Evolutionary conservation across 2,888 invertebrate genomes (phyloP).

Genomic region (Drosophila quinaria): DNA sequence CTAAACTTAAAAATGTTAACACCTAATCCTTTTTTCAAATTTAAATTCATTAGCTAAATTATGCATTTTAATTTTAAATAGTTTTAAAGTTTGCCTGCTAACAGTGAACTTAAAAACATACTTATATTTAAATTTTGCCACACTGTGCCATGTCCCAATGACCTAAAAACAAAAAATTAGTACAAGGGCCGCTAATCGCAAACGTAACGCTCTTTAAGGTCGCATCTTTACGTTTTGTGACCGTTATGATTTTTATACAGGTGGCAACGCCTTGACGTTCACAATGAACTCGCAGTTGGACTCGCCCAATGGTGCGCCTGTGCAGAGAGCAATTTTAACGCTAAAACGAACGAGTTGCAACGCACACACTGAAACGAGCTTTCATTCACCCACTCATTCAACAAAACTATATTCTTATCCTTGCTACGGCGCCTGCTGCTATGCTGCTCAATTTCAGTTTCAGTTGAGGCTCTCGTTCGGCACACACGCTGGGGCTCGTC

Average conservation of each 20-base stretch:
- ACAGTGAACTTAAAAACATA: too few relatives aligned
- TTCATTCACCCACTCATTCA: constrained; percentile 76
- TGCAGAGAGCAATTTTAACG: constrained; percentile 48
- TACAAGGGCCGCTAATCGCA: constrained; percentile 27
- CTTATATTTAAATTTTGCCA: background rate
- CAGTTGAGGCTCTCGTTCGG: constrained; percentile 78
- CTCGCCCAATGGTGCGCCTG: constrained; percentile 61
- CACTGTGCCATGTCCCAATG: constrained; percentile 58
- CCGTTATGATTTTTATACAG: constrained; percentile 14
- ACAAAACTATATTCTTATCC: constrained; percentile 72
- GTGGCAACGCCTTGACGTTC: constrained; percentile 55
- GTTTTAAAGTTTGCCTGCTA: too few relatives aligned
- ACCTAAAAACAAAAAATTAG: constrained; percentile 43
- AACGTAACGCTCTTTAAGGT: constrained; percentile 39
- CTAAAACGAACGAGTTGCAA: constrained; percentile 59
- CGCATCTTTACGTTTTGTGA: constrained; percentile 13
- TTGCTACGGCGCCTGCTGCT: constrained; percentile 31
- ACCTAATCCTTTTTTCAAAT: too few relatives aligned
- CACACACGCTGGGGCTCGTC: constrained; percentile 74
- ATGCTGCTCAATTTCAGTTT: constrained; percentile 61
- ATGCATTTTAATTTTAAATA: too few relatives aligned
- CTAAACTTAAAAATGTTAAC: too few relatives aligned
- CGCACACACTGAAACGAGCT: constrained; percentile 24
- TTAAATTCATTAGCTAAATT: too few relatives aligned
- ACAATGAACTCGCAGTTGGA: constrained; percentile 40